Base-by-base conservation (phyloP, 2,888 invertebrate species). In the Tipula lateralis region DNA sequence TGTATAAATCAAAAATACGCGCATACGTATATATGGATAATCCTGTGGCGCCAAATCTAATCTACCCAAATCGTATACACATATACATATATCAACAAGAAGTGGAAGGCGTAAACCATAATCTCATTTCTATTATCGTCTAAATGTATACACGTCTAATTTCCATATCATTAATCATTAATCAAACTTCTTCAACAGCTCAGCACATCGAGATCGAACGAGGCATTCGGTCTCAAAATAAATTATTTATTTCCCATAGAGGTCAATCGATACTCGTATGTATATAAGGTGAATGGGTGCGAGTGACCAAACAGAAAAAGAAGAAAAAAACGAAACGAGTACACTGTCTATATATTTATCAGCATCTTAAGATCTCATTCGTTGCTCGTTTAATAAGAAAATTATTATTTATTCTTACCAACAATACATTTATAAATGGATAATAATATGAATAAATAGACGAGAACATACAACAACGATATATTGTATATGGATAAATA, bases 141-240 rank as follows among this genome's bases (percentile, higher is more conserved):
- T 66, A 24, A 9, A 66, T 24, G 24, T 66, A 66, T 24, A 24
- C 66, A 66, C 66, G 66, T 66, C 66, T 66, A 66, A 66, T 66
- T 66, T 66, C 66, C 66, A 66, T 66, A 66, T 66, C 66, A 66
- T 66, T 66, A 66, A 66, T 66, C 66, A 66, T 66, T 66, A 66
- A 66, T 66, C 66, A 66, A 66, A 66, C 66, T 66, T 66, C 66
- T 66, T 66, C 66, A 66, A 66, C 66, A 66, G 66, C 66, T 66
- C 66, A 24, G 13, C 66, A 66, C 66, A n/a, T n/a, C n/a, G n/a
- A 66, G 66, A 66, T 66, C 66, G 66, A 24, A 24, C 24, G 24
- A 24, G n/a, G 24, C 66, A 66, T 24, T 9, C 66, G n/a, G 9
- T 24, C 0, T 13, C 9, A 13, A 13, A 13, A 39, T 13, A 39